Base-by-base conservation (phyloP, 1,140 invertebrate species). In the Aphelenchoides fujianensis region DNA sequence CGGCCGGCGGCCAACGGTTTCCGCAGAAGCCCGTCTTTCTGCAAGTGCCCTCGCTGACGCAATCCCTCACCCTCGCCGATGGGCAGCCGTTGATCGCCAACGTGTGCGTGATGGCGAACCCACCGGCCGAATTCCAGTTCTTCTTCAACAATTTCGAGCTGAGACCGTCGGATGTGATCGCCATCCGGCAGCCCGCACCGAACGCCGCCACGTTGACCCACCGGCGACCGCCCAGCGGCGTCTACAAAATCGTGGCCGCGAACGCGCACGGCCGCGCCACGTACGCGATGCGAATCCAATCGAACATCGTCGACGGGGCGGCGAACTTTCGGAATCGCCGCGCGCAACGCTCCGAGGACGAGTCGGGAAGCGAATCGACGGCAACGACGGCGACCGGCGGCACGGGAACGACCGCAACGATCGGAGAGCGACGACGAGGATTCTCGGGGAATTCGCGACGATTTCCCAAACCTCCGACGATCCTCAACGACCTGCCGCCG, bases 91-190 rank as follows among this genome's bases (percentile, higher is more conserved):
- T 64, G 3, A 36, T 7, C 9, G 62, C 62, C 23, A 64, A 35
- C 9, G 3, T 52, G 12, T 41, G 59, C 9, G 5, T 68, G 67
- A 5, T 7, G 5, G 71, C 71, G 12, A 32, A 34, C 3, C 68
- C 70, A 7, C 7, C n/a, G 2, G 54, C 70, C 12, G 27, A 12
- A n/a, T 52, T 79, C 19, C 35, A 66, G 19, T 82, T 81, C 81
- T 82, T 76, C 61, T 53, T 70, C 16, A 74, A 77, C 34, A 81
- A 81, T 48, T 81, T 81, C 57, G 79, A 81, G 41, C 30, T 81
- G 1, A 79, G 74, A 27, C 36, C 48, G 27, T 52, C 36, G 1
- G 48, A 69, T 1, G 2, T 28, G 5, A 63, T 75, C 23, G 36
- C 37, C 7, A 74, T 76, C 53, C 61, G 66, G n/a, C 1, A n/a